phyloP scores from a whole-genome alignment of 2,888 invertebrate species.

The Dysmachus trigonus region DNA sequence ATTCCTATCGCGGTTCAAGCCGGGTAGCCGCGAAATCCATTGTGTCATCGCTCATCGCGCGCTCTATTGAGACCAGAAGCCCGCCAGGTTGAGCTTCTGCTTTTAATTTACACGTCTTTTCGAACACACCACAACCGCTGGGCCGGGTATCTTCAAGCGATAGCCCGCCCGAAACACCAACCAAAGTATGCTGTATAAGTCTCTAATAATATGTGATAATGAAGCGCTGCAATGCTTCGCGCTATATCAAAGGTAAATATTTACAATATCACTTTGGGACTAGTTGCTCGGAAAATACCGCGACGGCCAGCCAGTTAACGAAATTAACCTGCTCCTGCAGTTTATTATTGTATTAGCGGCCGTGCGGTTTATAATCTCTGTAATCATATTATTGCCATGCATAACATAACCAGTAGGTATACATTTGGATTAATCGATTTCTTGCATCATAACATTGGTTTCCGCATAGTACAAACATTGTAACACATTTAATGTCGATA shows the following conservation, averaged over 20 bases:
- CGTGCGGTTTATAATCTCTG: background rate
- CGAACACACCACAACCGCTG: background rate
- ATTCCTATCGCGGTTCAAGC: background rate
- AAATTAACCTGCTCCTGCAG: background rate
- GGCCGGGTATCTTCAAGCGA: background rate
- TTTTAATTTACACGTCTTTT: background rate
- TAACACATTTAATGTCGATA: background rate
- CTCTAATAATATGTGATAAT: constrained; percentile 3
- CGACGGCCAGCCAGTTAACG: background rate
- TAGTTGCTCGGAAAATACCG: background rate
- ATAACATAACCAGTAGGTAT: background rate
- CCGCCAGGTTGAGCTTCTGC: background rate
- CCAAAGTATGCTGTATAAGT: too few relatives aligned
- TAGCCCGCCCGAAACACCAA: background rate
- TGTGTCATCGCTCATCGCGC: background rate
- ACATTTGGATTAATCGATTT: background rate
- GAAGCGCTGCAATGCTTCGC: background rate
- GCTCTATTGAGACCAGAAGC: background rate
- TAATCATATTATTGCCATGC: background rate
- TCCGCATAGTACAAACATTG: too few relatives aligned
- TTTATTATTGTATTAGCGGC: background rate
- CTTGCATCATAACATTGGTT: background rate
- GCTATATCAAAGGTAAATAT: constrained; percentile 14
- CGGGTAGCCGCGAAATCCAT: background rate
- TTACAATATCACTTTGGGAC: background rate